These are phyloP conservation scores for Theretra japonica DNA, from an alignment of 2,888 invertebrate species.

Conservation along the genomic window DNA sequence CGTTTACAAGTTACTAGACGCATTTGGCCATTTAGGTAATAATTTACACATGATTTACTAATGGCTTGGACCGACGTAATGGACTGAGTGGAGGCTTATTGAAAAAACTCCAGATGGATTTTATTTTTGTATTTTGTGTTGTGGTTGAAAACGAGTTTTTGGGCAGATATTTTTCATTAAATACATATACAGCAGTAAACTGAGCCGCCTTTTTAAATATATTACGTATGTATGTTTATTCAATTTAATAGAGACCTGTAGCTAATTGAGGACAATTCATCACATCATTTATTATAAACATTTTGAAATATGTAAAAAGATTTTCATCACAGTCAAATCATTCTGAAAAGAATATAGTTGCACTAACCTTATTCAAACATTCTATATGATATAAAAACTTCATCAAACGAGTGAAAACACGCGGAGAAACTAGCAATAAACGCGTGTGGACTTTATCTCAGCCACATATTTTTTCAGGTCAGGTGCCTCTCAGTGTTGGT, in stretches of 20 bases:
- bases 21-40: background rate
- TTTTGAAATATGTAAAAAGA: no score
- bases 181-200: no score
- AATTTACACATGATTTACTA: background rate
- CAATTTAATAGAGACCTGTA: no score
- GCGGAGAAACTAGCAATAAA: background rate
- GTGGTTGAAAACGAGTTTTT: no score
- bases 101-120: background rate
- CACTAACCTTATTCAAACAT: background rate
- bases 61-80: background rate
- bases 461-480: slow-evolving; percentile 3
- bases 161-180: no score
- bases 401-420: background rate
- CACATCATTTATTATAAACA: no score
- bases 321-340: no score
- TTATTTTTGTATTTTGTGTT: no score
- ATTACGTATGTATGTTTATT: no score
- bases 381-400: background rate
- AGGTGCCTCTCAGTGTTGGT: background rate
- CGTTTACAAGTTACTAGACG: background rate
- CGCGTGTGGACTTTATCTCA: background rate
- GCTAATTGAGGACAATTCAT: no score
- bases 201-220: no score
- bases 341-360: no score
- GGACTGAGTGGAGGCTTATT: background rate